Conservation (phyloP, 2,888 invertebrate genomes). For the Acanthosepion lycidas region DNA sequence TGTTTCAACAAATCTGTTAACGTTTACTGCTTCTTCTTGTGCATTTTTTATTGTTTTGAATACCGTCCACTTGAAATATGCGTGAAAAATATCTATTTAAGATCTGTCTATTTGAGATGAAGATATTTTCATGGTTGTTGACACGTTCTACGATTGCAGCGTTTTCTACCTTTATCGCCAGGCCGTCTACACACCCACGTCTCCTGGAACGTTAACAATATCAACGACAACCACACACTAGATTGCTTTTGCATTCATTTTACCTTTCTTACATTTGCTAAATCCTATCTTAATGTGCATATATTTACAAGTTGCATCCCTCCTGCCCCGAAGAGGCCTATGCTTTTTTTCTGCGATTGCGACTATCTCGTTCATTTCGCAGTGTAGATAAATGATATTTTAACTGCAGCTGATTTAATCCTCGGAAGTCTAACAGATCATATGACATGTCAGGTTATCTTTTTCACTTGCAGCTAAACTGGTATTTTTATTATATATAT, state of each 20-base stretch:
- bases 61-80: neutral
- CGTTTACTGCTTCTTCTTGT: neutral
- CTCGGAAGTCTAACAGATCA: neutral
- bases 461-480: neutral
- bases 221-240: neutral
- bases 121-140: conserved; percentile 15
- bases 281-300: neutral
- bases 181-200: conserved; percentile 33
- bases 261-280: neutral
- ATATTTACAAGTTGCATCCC: neutral
- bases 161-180: conserved; percentile 7
- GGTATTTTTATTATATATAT: neutral
- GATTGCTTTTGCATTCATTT: neutral
- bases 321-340: neutral
- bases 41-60: neutral
- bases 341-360: neutral
- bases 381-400: neutral
- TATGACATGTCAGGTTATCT: neutral
- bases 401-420: conserved; percentile 33
- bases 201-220: neutral
- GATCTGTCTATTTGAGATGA: neutral
- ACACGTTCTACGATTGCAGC: neutral
- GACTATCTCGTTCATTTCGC: neutral
- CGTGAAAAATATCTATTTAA: neutral
- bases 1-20: conserved; percentile 52